phyloP scores from a whole-genome alignment of 2,888 invertebrate genomes.

The Caenorhabditis zanzibari region DNA sequence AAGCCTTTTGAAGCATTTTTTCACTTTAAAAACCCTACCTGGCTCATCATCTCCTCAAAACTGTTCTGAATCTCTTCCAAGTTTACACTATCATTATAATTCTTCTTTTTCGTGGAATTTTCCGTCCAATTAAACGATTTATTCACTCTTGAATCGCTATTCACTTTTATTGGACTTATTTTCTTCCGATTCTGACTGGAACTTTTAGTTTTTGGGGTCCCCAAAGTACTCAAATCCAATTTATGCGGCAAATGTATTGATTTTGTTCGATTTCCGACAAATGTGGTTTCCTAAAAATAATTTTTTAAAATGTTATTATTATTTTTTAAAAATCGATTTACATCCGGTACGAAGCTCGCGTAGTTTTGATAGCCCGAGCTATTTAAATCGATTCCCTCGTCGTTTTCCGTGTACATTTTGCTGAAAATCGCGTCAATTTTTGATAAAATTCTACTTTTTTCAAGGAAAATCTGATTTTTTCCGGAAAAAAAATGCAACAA shows the following conservation, averaged over 20 bases:
- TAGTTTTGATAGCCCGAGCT: constrained; percentile 28
- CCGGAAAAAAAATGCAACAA: not conserved
- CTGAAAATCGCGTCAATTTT: not conserved
- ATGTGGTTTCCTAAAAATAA: constrained; percentile 9
- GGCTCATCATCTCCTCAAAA: constrained; percentile 9
- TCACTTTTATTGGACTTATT: constrained; percentile 52
- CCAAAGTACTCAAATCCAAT: constrained; percentile 49
- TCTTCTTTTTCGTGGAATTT: not conserved
- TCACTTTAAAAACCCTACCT: not conserved
- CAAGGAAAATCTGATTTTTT: not conserved
- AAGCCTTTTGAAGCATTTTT: not conserved
- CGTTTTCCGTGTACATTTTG: constrained; percentile 52
- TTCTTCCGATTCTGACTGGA: constrained; percentile 21
- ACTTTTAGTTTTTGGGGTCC: not conserved
- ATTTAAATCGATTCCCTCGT: constrained; percentile 52
- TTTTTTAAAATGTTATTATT: not conserved
- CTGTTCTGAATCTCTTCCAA: constrained; percentile 16
- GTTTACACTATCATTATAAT: constrained; percentile 9
- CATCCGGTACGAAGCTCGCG: constrained; percentile 48
- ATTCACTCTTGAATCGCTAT: not conserved
- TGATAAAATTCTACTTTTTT: not conserved
- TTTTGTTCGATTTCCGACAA: not conserved
- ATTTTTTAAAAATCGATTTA: not conserved
- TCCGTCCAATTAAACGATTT: not conserved
- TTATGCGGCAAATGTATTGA: constrained; percentile 47